Evolutionary conservation across 2,888 invertebrate species (phyloP).

Genomic region (Acleris emargana): DNA sequence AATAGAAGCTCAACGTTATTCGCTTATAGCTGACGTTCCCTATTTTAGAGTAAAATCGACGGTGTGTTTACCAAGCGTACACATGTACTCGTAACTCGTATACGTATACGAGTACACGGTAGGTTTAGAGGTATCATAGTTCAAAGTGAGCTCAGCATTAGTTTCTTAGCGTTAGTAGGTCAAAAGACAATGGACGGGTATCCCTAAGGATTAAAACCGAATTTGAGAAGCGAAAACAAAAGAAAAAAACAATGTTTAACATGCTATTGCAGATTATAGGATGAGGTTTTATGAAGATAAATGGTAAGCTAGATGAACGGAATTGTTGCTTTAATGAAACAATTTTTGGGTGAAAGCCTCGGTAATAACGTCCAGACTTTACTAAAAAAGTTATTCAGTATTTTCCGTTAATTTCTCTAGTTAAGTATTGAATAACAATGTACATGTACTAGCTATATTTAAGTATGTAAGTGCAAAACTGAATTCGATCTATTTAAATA

Average conservation of each 20-base stretch:
- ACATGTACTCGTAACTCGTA: conserved; percentile 4
- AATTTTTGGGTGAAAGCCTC: conserved; percentile 12
- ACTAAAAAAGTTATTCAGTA: too few relatives aligned
- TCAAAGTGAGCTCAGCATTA: not conserved
- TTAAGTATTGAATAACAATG: too few relatives aligned
- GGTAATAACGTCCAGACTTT: not conserved
- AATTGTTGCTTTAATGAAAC: conserved; percentile 7
- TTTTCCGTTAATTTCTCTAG: too few relatives aligned
- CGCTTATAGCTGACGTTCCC: conserved; percentile 12
- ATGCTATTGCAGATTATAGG: conserved; percentile 8
- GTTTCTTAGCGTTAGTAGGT: not conserved
- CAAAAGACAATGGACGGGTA: too few relatives aligned
- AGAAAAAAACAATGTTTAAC: conserved; percentile 1
- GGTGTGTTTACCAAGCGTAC: conserved; percentile 17
- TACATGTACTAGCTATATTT: too few relatives aligned
- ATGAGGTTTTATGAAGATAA: conserved; percentile 23
- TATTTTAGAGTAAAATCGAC: conserved; percentile 11
- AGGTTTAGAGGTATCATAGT: not conserved
- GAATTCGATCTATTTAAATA: not conserved
- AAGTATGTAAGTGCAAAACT: not conserved
- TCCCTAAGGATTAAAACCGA: not conserved
- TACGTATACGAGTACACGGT: too few relatives aligned
- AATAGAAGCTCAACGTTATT: conserved; percentile 6
- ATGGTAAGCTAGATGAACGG: conserved; percentile 14
- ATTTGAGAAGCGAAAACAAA: not conserved